Conservation (phyloP, 2,113 vertebrate species). For the Pteruthius melanotis region DNA sequence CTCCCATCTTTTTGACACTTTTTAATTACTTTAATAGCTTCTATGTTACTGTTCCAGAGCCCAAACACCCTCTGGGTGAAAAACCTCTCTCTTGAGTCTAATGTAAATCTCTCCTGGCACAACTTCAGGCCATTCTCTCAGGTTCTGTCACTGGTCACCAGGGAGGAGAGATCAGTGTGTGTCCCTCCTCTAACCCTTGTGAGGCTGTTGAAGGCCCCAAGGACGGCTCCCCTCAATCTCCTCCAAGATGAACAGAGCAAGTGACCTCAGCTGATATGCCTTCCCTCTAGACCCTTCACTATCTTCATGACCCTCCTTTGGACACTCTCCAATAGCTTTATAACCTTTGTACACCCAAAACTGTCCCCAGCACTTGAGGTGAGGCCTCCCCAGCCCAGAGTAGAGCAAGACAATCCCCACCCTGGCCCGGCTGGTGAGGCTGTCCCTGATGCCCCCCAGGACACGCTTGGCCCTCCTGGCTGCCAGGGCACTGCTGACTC, state of each 20-base stretch:
- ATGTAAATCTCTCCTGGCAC: neutral
- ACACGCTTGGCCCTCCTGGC: accelerated
- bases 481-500: neutral
- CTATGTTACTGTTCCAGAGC: neutral
- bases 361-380: accelerated
- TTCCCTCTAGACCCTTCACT: neutral
- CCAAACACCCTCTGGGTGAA: neutral
- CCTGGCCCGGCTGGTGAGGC: accelerated
- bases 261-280: neutral
- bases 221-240: neutral
- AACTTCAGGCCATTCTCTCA: accelerated
- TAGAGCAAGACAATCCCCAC: neutral
- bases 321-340: neutral
- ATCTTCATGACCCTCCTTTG: neutral
- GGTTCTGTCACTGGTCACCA: neutral
- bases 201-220: accelerated
- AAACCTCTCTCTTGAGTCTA: neutral
- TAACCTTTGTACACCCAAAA: neutral
- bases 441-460: accelerated
- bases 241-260: neutral
- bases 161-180: neutral
- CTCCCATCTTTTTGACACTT: neutral
- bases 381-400: neutral
- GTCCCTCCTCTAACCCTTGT: no score
- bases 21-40: neutral